Evolutionary conservation across 2,888 invertebrate species (phyloP), one percentile per base, ranked within the genome.

Genomic region (Dasysyrphus albostriatus): DNA sequence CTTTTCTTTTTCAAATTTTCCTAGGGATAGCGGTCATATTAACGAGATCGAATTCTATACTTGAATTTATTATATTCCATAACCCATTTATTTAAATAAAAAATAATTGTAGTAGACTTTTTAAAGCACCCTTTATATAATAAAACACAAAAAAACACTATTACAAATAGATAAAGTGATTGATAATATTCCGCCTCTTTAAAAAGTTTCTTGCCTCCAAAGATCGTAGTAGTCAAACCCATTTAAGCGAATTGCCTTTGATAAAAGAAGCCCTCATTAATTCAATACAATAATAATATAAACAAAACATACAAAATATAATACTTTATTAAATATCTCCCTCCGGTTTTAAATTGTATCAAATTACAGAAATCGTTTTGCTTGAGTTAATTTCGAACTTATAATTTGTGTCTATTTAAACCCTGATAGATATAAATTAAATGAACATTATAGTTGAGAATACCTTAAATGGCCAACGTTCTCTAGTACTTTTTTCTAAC

Each of bases 331-430:
- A n/a, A 47, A 77, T 59, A 56, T 4, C n/a, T 56, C 8, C 58
- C 39, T 42, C 14, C 1, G 1, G 58, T 34, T 34, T 37, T 0
- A 16, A 58, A 37, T 34, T 58, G 14, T 58, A 58, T 82, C 72
- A 51, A 73, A 78, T 59, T 47, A 67, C 78, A 59, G 69, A 83
- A 54, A 24, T 24, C 73, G 67, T 67, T 78, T 83, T 59, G 59
- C 73, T 32, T 63, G 73, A 74, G 59, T 67, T 59, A 29, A 58
- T 51, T 73, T 47, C 76, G 9, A 63, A 63, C 34, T 80, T 65
- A 56, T 83, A 63, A 83, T 73, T 75, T 19, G 32, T 34, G 32
- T 49, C 12, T 34, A 83, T 65, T 59, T 49, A 65, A 80, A 58
- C 37, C 32, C 29, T 14, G 24, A 32, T 29, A 54, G 56, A 72